Percentiles rank a stretch among this genome's conserved stretches.
phyloP scores from a whole-genome alignment of 2,797 vertebrate genomes.

The Tapirus indicus region DNA sequence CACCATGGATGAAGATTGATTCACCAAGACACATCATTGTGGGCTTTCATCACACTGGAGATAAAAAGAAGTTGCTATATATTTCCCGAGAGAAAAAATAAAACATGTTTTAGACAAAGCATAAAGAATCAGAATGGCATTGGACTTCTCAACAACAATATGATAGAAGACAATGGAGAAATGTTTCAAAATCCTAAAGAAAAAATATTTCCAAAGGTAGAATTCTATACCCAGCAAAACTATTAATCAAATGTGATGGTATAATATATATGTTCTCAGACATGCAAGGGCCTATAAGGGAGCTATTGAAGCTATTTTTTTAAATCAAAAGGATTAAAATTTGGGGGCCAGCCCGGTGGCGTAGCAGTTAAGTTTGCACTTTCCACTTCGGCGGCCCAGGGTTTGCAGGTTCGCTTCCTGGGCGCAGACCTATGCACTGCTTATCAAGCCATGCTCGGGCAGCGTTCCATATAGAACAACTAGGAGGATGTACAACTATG shows the following conservation, averaged over 20 bases:
- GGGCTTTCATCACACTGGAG: neutral
- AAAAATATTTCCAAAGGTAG: neutral
- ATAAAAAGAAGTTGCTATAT: neutral
- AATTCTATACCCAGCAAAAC: conserved; percentile 34
- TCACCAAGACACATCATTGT: neutral
- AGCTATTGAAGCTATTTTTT: neutral
- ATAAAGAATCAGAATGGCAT: neutral
- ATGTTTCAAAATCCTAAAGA: neutral
- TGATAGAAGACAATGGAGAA: neutral
- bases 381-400: too few species aligned
- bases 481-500: too few species aligned
- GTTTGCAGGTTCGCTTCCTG: too few species aligned
- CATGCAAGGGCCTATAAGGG: neutral
- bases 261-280: neutral
- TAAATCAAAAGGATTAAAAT: neutral
- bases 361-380: too few species aligned
- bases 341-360: neutral
- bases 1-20: neutral
- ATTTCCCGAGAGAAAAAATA: neutral
- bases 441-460: too few species aligned
- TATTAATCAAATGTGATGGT: neutral
- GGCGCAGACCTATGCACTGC: too few species aligned
- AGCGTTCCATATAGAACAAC: too few species aligned
- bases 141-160: neutral
- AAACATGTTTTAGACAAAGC: neutral